Evolutionary conservation across 2,113 vertebrate genomes (phyloP).

Genomic region (Otolemur garnettii): DNA sequence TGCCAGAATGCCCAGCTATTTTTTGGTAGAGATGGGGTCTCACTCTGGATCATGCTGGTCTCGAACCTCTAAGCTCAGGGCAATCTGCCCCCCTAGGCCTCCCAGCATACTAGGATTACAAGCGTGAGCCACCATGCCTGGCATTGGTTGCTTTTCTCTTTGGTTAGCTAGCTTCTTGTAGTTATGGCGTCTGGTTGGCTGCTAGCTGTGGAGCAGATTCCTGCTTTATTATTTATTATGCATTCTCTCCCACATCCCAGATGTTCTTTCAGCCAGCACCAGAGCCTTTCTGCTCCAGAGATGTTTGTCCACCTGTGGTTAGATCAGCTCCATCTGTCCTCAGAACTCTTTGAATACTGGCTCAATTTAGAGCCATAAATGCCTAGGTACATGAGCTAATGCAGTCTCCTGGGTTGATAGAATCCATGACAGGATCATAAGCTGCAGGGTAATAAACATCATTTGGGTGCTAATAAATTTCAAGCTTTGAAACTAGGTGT

Average conservation of each 20-base stretch:
- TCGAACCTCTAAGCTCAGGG: no score
- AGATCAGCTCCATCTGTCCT: conserved; percentile 62
- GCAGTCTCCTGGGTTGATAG: conserved; percentile 62
- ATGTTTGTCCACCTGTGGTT: background rate
- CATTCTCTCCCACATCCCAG: background rate
- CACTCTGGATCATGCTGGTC: no score
- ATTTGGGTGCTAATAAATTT: conserved; percentile 73
- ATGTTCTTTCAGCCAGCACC: background rate
- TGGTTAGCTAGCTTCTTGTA: background rate
- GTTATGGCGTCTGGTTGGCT: background rate
- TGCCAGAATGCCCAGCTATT: no score
- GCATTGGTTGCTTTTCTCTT: background rate
- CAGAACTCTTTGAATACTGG: conserved; percentile 26
- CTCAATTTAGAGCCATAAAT: conserved; percentile 60
- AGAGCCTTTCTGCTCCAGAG: background rate
- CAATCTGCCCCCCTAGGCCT: no score
- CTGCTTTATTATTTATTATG: background rate
- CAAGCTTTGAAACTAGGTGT: conserved; percentile 74
- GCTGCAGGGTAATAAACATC: conserved; percentile 67
- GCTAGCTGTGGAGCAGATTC: background rate
- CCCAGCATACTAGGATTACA: no score
- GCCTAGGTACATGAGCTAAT: conserved; percentile 61
- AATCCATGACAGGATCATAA: conserved; percentile 70
- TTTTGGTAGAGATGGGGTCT: no score
- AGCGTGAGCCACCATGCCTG: no score